Percentiles rank a stretch among this genome's conserved stretches.
These are phyloP conservation scores for Phenganax marumi DNA, from an alignment of 92 coral and sea anemone genomes.

Conservation along the genomic window DNA sequence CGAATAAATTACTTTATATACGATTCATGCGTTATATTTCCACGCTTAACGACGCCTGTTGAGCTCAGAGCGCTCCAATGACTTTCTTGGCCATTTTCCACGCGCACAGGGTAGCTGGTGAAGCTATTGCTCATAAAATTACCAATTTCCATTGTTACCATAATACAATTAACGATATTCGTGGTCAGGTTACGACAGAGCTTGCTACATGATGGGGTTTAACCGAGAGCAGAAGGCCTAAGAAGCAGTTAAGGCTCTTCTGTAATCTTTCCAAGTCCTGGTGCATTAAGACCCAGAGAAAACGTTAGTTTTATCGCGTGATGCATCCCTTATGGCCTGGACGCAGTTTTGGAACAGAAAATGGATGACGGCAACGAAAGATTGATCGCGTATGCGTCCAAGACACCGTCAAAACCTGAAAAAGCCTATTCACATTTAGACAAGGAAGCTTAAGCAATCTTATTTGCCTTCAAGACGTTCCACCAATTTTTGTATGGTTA, in stretches of 20 bases:
- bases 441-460: too few relatives aligned
- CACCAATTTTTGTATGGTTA: constrained; percentile 22
- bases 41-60: too few relatives aligned
- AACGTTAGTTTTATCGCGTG: constrained; percentile 50
- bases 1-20: too few relatives aligned
- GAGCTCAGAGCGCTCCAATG: too few relatives aligned
- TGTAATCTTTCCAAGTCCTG: constrained; percentile 42
- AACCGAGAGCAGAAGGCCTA: constrained; percentile 51
- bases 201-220: constrained; percentile 55
- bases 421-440: not conserved
- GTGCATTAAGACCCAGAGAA: constrained; percentile 55
- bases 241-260: constrained; percentile 42
- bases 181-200: too few relatives aligned
- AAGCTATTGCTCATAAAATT: too few relatives aligned
- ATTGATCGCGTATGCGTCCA: constrained; percentile 50
- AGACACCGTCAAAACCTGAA: constrained; percentile 25
- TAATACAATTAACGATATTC: too few relatives aligned
- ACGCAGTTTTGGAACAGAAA: constrained; percentile 48
- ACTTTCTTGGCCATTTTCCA: too few relatives aligned
- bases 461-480: too few relatives aligned
- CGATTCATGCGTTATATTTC: too few relatives aligned
- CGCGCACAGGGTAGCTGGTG: too few relatives aligned
- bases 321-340: constrained; percentile 61
- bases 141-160: too few relatives aligned
- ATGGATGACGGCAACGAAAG: constrained; percentile 48